Evolutionary conservation across 2,888 invertebrate species (phyloP), one percentile per base, ranked within the genome.

Genomic region (Napeogenes sylphis): DNA sequence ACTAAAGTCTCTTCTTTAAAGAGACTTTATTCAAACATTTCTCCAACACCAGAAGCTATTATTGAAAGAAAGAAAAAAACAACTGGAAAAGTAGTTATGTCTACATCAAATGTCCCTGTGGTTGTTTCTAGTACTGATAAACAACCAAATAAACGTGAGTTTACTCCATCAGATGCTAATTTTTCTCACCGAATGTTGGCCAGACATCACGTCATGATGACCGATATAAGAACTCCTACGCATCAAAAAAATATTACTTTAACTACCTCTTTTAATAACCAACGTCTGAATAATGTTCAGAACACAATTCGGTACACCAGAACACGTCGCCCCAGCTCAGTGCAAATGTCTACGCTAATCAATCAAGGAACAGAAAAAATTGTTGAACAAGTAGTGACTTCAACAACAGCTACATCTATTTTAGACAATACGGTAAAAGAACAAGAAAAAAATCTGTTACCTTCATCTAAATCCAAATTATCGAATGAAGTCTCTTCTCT

Each of bases 381-480:
- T 4, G 30, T 30, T 30, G 30, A 51, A 51, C 21, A 8, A 30
- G 30, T 30, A 51, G 10, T 51, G 21, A 30, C 51, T 4, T 12
- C 51, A 51, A 51, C 51, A 2, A 51, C 51, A 51, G 30, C 30
- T 10, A 4, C 8, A 30, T 8, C 51, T 5, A 30, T 45, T 4
- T 21, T 35, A 8, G 32, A 30, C 45, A 38, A 12, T 56, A 51
- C 45, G 21, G 21, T 21, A 51, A 58, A 58, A 45, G 33, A 21
- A 47, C 14, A 14, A 4, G 58, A 63, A 32, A 55, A 58, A 35
- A 51, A 61, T 30, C 42, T n/a, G 12, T 65, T 65, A 14, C 53
- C 58, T 3, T 62, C 65, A 45, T 59, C 62, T 4, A 58, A 63
- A 21, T 21, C 21, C 21, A 58, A 63, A 21, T 59, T 67, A 33